Evolutionary conservation across 2,113 vertebrate genomes (phyloP).

Genomic region (Delphinapterus leucas): DNA sequence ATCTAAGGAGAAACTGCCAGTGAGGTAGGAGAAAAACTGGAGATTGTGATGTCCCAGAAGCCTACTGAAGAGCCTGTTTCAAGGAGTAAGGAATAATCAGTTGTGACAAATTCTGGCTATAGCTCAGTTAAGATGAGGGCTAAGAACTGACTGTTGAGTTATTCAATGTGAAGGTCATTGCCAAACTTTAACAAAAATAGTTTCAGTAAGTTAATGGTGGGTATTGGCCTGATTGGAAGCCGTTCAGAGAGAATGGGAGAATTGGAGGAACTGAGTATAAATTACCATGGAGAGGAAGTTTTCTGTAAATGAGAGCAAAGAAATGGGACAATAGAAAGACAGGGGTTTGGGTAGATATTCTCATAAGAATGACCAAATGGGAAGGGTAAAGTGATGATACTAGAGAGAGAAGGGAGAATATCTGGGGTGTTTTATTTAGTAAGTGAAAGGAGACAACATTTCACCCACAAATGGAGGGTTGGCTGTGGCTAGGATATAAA

Average conservation of each 20-base stretch:
- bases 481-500: background rate
- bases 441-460: background rate
- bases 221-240: background rate
- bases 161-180: background rate
- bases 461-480: background rate
- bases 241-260: background rate
- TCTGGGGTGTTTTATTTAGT: background rate
- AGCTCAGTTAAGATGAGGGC: background rate
- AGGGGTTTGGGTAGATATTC: background rate
- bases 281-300: background rate
- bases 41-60: background rate
- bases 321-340: background rate
- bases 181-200: background rate
- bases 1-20: background rate
- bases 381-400: background rate
- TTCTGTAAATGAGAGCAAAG: background rate
- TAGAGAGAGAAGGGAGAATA: background rate
- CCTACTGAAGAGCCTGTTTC: background rate
- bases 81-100: background rate
- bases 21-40: background rate
- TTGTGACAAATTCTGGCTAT: background rate
- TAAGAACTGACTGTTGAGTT: background rate
- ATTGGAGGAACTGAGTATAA: background rate
- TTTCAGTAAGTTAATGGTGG: background rate
- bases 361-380: background rate